Conservation (phyloP, 2,888 invertebrate species). For the Eristalis tenax region DNA sequence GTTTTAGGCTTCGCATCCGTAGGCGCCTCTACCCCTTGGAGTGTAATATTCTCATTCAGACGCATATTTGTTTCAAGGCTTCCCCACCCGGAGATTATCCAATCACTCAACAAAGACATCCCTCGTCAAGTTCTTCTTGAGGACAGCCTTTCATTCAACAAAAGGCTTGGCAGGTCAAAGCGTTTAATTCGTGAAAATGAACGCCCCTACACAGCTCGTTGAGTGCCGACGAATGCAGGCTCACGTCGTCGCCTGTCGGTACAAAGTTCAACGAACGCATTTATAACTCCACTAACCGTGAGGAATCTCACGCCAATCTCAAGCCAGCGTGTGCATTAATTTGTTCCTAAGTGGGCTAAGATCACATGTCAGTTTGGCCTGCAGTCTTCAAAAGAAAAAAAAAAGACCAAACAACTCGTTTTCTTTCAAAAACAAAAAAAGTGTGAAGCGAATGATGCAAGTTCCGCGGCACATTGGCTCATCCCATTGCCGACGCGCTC, state of each 20-base stretch:
- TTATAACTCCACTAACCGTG: background rate
- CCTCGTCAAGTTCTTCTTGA: background rate
- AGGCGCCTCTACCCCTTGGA: too few relatives aligned
- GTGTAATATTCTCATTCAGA: too few relatives aligned
- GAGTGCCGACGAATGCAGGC: background rate
- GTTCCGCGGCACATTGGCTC: slow-evolving; percentile 28
- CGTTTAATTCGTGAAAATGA: too few relatives aligned
- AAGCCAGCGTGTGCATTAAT: background rate
- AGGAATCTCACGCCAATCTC: background rate
- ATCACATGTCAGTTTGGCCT: slow-evolving; percentile 3
- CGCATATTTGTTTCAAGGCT: too few relatives aligned
- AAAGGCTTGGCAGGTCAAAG: too few relatives aligned
- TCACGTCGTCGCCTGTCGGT: too few relatives aligned
- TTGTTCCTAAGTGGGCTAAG: background rate
- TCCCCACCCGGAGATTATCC: background rate
- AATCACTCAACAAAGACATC: background rate
- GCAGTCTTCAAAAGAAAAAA: background rate
- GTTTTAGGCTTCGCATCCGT: too few relatives aligned
- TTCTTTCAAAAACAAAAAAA: background rate
- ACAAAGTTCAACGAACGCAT: slow-evolving; percentile 6
- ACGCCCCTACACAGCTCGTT: too few relatives aligned
- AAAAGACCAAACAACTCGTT: background rate
- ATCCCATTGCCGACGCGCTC: slow-evolving; percentile 8
- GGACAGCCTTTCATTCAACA: background rate
- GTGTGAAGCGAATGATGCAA: slow-evolving; percentile 38